phyloP scores from a whole-genome alignment of 2,797 vertebrate genomes.

The Muscicapa comitata region DNA sequence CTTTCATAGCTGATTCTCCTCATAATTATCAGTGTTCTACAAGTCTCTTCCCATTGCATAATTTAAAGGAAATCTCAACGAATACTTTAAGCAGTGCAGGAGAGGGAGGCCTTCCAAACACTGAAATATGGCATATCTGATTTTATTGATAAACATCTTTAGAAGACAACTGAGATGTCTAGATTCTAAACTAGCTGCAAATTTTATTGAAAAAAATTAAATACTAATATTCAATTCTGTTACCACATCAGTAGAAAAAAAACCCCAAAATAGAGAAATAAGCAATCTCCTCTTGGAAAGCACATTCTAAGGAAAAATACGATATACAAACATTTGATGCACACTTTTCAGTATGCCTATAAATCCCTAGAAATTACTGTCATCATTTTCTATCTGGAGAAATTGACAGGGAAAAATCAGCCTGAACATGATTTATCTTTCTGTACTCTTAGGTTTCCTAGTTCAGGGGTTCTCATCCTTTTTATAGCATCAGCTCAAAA shows the following conservation, averaged over 20 bases:
- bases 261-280: fast-evolving
- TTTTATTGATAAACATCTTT: neutral
- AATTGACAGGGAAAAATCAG: neutral
- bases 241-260: neutral
- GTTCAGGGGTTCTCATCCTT: neutral
- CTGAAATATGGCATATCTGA: neutral
- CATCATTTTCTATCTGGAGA: neutral
- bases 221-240: neutral
- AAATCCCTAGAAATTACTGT: neutral
- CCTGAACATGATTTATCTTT: neutral
- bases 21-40: neutral
- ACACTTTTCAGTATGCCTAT: neutral
- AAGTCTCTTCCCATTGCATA: neutral
- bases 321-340: neutral
- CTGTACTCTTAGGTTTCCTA: neutral
- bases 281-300: neutral
- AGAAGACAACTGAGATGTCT: neutral
- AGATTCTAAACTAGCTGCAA: neutral
- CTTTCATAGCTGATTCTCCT: neutral
- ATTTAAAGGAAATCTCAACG: neutral
- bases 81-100: neutral
- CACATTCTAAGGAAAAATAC: neutral
- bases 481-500: neutral
- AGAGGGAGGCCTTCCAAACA: neutral
- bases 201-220: neutral